Conservation (phyloP, 2,113 vertebrate genomes). For the Bungarus multicinctus region DNA sequence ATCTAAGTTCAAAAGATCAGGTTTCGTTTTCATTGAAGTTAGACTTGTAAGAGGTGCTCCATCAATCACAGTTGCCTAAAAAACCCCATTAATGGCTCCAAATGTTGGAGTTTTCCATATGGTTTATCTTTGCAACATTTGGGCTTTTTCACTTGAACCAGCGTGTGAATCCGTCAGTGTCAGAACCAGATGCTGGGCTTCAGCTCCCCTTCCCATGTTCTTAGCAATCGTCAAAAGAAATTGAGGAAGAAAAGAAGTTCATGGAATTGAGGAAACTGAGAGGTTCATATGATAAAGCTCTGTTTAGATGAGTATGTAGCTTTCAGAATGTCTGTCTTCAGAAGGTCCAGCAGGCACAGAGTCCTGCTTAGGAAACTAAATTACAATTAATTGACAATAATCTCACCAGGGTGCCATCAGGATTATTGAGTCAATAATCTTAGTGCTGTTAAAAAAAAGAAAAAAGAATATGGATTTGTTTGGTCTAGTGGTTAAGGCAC, state of each 20-base stretch:
- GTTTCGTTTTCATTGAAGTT: constrained; percentile 78
- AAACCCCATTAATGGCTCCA: constrained; percentile 71
- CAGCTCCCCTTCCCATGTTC: constrained; percentile 33
- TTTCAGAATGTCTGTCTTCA: not conserved
- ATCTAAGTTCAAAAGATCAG: constrained; percentile 78
- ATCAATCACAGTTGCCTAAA: constrained; percentile 79
- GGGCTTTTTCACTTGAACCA: constrained; percentile 67
- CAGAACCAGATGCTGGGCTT: constrained; percentile 52
- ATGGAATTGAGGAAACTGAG: not conserved
- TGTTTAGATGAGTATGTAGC: not conserved
- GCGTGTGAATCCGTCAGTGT: constrained; percentile 71
- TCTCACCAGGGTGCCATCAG: not conserved
- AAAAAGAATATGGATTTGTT: not conserved
- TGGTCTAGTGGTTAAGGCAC: not conserved
- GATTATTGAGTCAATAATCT: not conserved
- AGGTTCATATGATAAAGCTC: not conserved
- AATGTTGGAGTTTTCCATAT: constrained; percentile 69
- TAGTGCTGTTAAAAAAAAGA: not conserved
- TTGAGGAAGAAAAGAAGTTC: not conserved
- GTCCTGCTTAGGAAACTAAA: not conserved
- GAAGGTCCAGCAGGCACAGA: too few relatives aligned
- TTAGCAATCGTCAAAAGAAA: not conserved
- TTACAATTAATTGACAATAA: not conserved
- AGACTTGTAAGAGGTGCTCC: constrained; percentile 73
- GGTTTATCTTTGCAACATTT: constrained; percentile 79